Conservation (phyloP, 1,140 invertebrate genomes). For the Saccostrea echinata region DNA sequence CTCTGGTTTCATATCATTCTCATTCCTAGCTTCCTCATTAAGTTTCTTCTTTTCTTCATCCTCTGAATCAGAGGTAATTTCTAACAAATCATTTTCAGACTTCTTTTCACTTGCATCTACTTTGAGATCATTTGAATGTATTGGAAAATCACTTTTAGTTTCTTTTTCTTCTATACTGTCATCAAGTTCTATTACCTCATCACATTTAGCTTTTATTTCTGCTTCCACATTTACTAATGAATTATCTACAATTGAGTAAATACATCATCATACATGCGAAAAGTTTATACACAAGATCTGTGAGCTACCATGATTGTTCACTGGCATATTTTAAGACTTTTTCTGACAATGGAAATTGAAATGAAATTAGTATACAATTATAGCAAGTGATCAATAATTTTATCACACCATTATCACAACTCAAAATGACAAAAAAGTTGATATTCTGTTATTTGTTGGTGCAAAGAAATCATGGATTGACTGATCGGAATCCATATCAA, state of each 20-base stretch:
- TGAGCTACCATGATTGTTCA: too few species aligned
- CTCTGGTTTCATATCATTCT: slow-evolving; percentile 22
- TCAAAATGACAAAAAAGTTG: too few species aligned
- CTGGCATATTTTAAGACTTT: too few species aligned
- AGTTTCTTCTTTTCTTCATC: background rate
- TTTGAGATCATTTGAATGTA: slow-evolving; percentile 31
- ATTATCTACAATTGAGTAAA: background rate
- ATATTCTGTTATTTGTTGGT: too few species aligned
- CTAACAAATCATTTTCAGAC: slow-evolving; percentile 6
- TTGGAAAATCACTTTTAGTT: background rate
- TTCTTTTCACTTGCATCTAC: background rate
- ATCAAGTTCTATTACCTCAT: slow-evolving; percentile 31
- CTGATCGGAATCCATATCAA: too few species aligned
- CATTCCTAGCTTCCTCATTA: background rate
- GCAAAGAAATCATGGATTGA: too few species aligned
- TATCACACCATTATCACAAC: too few species aligned
- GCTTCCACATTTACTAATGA: background rate
- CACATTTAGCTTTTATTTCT: background rate
- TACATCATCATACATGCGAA: too few species aligned
- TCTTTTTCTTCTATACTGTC: slow-evolving; percentile 16
- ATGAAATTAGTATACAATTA: too few species aligned
- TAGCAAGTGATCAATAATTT: too few species aligned
- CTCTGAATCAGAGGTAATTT: background rate
- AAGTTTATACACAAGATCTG: too few species aligned
- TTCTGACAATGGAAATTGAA: too few species aligned